These are phyloP conservation scores for Neoascia interrupta DNA, from an alignment of 2,888 invertebrate species.

Conservation along the genomic window DNA sequence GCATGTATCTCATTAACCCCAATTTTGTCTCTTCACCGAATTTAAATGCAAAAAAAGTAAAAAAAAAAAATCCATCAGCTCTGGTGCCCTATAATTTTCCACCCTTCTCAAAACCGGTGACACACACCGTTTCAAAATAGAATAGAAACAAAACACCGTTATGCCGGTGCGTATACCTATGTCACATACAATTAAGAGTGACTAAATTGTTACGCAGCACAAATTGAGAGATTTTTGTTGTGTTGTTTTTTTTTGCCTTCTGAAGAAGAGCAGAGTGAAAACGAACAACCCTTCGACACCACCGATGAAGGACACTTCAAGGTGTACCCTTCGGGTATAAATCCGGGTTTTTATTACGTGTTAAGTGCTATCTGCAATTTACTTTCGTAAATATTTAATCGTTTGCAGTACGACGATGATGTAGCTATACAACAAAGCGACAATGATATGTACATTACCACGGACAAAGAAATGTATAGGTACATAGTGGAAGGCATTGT, in stretches of 20 bases:
- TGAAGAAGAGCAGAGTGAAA: not conserved
- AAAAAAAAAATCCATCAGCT: constrained; percentile 33
- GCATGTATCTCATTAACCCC: constrained; percentile 68
- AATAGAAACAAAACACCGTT: constrained; percentile 12
- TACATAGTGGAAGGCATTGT: constrained; percentile 10
- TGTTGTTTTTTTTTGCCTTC: too few relatives aligned
- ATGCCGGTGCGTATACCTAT: constrained; percentile 32
- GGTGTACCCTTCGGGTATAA: constrained; percentile 61
- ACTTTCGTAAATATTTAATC: constrained; percentile 68
- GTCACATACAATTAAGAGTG: constrained; percentile 63
- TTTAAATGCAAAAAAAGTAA: constrained; percentile 55
- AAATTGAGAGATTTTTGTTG: constrained; percentile 60
- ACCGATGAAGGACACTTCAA: constrained; percentile 42
- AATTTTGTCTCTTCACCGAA: constrained; percentile 62
- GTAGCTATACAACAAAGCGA: not conserved
- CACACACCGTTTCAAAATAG: constrained; percentile 47
- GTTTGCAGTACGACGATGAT: constrained; percentile 1
- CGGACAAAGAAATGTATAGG: not conserved
- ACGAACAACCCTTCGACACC: constrained; percentile 51
- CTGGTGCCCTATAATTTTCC: constrained; percentile 46
- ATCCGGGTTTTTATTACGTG: constrained; percentile 67
- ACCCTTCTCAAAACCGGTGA: constrained; percentile 58
- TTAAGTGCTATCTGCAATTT: constrained; percentile 69
- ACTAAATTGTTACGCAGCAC: constrained; percentile 61
- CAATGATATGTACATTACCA: not conserved